phyloP scores from a whole-genome alignment of 1,140 invertebrate species.

The Drosophila biarmipes region DNA sequence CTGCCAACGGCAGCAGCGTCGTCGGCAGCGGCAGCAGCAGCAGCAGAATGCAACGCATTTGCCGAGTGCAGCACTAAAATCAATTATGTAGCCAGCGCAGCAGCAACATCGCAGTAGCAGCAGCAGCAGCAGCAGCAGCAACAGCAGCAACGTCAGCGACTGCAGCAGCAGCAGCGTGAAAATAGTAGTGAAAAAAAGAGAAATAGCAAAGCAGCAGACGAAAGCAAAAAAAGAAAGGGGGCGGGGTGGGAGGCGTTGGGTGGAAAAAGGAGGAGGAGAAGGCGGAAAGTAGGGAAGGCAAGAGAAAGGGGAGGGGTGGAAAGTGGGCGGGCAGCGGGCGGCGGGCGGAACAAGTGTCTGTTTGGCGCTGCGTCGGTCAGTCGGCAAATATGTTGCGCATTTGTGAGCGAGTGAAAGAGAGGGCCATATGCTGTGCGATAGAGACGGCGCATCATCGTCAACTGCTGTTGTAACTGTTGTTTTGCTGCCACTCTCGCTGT shows the following conservation, averaged over 20 bases:
- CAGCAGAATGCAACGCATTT: slow-evolving; percentile 46
- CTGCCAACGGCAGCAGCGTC: slow-evolving; percentile 53
- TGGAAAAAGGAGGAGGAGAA: slow-evolving; percentile 8
- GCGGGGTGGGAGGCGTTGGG: neutral
- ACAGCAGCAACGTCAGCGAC: slow-evolving; percentile 34
- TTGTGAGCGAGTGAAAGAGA: slow-evolving; percentile 40
- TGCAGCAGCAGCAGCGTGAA: slow-evolving; percentile 66
- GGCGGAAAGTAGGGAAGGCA: slow-evolving; percentile 1
- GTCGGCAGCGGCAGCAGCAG: slow-evolving; percentile 33
- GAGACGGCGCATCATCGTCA: slow-evolving; percentile 21
- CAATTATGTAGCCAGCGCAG: slow-evolving; percentile 76
- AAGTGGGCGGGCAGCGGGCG: slow-evolving; percentile 17
- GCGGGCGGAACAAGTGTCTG: slow-evolving; percentile 50
- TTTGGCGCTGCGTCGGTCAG: slow-evolving; percentile 58
- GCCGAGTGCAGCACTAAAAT: slow-evolving; percentile 79
- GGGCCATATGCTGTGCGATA: slow-evolving; percentile 14
- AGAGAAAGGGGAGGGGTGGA: slow-evolving; percentile 5
- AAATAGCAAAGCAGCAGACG: slow-evolving; percentile 64
- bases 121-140: slow-evolving; percentile 43
- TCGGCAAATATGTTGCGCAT: slow-evolving; percentile 80
- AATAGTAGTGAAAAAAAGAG: slow-evolving; percentile 77
- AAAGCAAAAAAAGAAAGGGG: slow-evolving; percentile 20
- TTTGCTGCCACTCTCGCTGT: slow-evolving; percentile 29
- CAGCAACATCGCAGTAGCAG: slow-evolving; percentile 49
- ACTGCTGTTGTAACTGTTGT: slow-evolving; percentile 75